Percentiles rank a stretch among this genome's conserved stretches.
Conservation (phyloP, 1,140 invertebrate species). For the Brachionus asplanchnoidis region DNA sequence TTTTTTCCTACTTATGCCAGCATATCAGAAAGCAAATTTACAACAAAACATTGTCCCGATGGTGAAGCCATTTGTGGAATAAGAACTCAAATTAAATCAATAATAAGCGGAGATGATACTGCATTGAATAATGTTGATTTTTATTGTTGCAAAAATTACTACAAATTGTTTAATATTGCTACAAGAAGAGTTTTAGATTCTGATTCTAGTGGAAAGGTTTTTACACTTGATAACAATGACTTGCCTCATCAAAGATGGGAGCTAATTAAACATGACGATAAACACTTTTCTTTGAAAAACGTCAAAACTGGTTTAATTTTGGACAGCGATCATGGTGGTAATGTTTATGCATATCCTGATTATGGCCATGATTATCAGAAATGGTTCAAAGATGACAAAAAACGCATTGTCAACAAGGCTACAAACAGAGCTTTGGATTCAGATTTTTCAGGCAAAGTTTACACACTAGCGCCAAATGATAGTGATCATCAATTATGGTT, state of each 20-base stretch:
- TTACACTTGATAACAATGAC: background rate
- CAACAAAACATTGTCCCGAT: background rate
- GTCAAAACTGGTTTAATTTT: background rate
- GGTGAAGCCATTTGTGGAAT: background rate
- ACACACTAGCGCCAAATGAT: background rate
- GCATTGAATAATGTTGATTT: background rate
- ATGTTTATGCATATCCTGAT: background rate
- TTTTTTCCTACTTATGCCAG: background rate
- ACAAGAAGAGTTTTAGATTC: background rate
- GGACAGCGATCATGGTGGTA: background rate
- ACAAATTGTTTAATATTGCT: background rate
- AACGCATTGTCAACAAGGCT: background rate
- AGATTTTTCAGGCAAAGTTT: background rate
- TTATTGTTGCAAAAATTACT: background rate
- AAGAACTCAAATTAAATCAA: constrained; percentile 11
- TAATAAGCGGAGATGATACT: background rate
- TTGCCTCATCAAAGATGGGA: constrained; percentile 12
- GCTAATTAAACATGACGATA: background rate
- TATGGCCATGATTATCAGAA: background rate
- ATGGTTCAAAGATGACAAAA: background rate
- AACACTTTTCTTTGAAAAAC: background rate
- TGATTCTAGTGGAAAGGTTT: background rate
- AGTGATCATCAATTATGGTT: constrained; percentile 11
- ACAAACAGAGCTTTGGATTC: background rate
- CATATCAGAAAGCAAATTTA: background rate